phyloP scores from a whole-genome alignment of 2,113 vertebrate species.

The Syngnathus scovelli region DNA sequence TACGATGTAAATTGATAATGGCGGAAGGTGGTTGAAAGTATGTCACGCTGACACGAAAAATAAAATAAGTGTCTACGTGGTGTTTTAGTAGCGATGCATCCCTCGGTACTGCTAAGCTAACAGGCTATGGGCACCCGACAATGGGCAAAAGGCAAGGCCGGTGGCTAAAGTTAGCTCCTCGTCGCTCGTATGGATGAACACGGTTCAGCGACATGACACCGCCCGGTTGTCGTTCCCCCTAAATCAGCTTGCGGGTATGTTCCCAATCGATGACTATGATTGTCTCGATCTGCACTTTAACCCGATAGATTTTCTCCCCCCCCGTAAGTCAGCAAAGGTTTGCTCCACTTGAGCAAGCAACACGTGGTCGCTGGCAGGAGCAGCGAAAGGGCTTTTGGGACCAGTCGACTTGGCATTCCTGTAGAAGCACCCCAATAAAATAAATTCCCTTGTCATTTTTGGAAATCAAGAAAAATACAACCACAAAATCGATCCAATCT shows the following conservation, averaged over 20 bases:
- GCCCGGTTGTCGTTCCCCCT: not conserved
- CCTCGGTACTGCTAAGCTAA: not conserved
- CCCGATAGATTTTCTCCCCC: constrained; percentile 1
- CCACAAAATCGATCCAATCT: too few relatives aligned
- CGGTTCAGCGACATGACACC: not conserved
- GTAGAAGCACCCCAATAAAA: not conserved
- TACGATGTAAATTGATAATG: not conserved
- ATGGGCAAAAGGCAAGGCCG: not conserved
- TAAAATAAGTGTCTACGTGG: not conserved
- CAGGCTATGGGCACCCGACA: not conserved
- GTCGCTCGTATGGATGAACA: not conserved
- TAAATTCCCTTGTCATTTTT: too few relatives aligned
- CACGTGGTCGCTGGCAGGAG: constrained; percentile 59
- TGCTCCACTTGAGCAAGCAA: constrained; percentile 44
- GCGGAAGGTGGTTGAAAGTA: not conserved
- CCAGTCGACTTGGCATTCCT: not conserved
- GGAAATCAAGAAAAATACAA: too few relatives aligned
- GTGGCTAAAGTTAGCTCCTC: constrained; percentile 1
- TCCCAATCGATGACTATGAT: not conserved
- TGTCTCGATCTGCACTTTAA: not conserved
- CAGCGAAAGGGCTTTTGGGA: constrained; percentile 2
- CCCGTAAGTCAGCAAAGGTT: constrained; percentile 21
- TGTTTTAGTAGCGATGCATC: not conserved
- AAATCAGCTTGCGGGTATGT: not conserved
- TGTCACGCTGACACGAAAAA: not conserved